Evolutionary conservation across 1,140 invertebrate genomes (phyloP).

Genomic region (Papilio glaucus): DNA sequence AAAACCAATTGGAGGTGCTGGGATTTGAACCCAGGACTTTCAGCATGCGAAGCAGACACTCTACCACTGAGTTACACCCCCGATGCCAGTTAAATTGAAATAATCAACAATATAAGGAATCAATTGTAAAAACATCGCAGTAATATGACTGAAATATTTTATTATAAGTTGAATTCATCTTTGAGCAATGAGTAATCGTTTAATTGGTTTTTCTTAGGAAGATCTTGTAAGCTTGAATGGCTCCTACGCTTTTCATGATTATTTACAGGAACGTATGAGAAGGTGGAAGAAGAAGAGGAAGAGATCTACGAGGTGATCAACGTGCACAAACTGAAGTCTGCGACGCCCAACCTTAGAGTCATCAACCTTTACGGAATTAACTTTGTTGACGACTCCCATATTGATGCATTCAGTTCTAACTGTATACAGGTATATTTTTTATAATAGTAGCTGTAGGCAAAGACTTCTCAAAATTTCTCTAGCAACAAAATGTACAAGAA

Average conservation of each 20-base stretch:
- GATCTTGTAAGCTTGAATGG: too few species aligned
- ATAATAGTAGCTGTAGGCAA: not conserved
- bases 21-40: slow-evolving; percentile 91
- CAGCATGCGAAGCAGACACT: slow-evolving; percentile 91
- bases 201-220: too few species aligned
- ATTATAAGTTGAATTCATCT: not conserved
- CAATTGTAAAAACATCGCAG: not conserved
- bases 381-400: slow-evolving; percentile 99
- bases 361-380: slow-evolving; percentile 99
- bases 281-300: slow-evolving; percentile 99
- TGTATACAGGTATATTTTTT: slow-evolving; percentile 88
- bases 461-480: too few species aligned
- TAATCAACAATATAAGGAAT: not conserved
- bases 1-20: slow-evolving; percentile 81
- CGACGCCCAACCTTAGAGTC: slow-evolving; percentile 96
- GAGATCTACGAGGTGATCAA: slow-evolving; percentile 99
- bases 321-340: slow-evolving; percentile 98
- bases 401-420: slow-evolving; percentile 98
- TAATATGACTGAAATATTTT: not conserved
- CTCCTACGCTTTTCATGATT: too few species aligned
- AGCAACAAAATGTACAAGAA: too few species aligned
- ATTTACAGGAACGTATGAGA: slow-evolving; percentile 97
- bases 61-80: slow-evolving; percentile 91
- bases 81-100: slow-evolving; percentile 52
- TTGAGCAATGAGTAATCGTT: too few species aligned